Base-by-base conservation (phyloP, 2,113 vertebrate species). In the Paramisgurnus dabryanus region DNA sequence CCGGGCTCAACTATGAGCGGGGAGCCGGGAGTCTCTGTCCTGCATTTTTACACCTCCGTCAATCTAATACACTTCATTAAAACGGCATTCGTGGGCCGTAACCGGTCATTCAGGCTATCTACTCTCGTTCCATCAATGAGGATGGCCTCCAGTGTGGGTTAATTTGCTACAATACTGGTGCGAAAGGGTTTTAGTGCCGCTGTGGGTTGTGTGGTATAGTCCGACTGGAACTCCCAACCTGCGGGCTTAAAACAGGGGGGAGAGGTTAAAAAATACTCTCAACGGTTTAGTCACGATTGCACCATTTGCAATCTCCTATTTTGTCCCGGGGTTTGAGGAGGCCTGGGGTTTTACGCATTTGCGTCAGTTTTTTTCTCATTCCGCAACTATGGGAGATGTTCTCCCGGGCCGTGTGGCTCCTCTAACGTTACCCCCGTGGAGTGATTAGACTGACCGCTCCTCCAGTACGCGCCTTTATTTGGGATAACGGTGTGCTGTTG, bases 151-250 rank as follows among this genome's bases (percentile, higher is more conserved):
- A 79, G 79, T 63, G 4, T 3, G 61, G 18, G 58, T 78, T 83
- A 87, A 86, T 76, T 68, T 50, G 70, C 69, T 63, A 84, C 85
- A 84, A 86, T 78, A 88, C 87, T 86, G 71, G 64, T 72, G 79
- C 82, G 40, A 84, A 80, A 76, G 63, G 53, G 88, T 80, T 87
- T 90, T 90, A 91, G 83, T 85, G 77, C 85, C 10, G 86, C 87
- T 86, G 79, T 86, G 78, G n/a, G 89, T 91, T 92, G 87, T 92
- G 91, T 94, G 93, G 93, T 94, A 94, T 92, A 89, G 92, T 94
- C 93, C 93, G 91, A 88, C 88, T 93, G 93, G 93, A 89, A 92
- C 92, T 0, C 89, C 84, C 86, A 92, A 94, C 90, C 89, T 93
- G 89, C 83, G 86, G 92, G 92, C 90, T 93, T 91, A 88, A 89